Base-by-base conservation (phyloP, 2,113 vertebrate genomes). In the Rhodinocichla rosea region DNA sequence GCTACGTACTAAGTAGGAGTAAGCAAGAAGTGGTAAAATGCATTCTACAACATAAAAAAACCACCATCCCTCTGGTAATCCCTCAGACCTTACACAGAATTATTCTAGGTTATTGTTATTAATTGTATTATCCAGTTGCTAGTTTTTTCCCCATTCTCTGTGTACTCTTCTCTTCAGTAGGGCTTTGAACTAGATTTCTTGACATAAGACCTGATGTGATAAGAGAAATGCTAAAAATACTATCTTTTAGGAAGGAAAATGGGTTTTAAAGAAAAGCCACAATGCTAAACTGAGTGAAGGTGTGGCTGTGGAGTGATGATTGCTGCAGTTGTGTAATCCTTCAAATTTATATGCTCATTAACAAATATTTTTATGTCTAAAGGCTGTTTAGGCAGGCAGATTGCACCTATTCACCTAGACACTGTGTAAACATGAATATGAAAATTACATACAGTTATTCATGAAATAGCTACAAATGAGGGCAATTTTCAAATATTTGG, bases 11-110 rank as follows among this genome's bases (percentile, higher is more conserved):
- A 44, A 70, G 12, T 15, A 63, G 2, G 22, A 70, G 7, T 47
- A 69, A 86, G 28, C 27, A 75, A 89, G 11, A 52, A 19, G 11
- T 73, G 30, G 5, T 89, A 39, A 81, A 87, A 77, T 62, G 26
- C 6, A 47, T 14, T 60, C 9, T 55, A 26, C 15, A 39, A 68
- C 10, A 49, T 55, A 80, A 57, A 49, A 37, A 53, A 47, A 32
- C 4, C 0, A 0, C 2, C 12, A 37, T 5, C 7, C 27, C 23
- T 67, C 26, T 45, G 63, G 45, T 59, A 85, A 35, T 74, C 8
- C 33, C 26, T 21, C 16, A 47, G 67, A 80, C 6, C 1, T 50
- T 33, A 60, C 11, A 49, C 8, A 73, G 42, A 77, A n/a, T 77
- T 85, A 47, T 68, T 90, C n/a, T 71, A 40, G 14, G 27, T 75